Evolutionary conservation across 2,113 vertebrate species (phyloP).

Genomic region (Salvelinus alpinus): DNA sequence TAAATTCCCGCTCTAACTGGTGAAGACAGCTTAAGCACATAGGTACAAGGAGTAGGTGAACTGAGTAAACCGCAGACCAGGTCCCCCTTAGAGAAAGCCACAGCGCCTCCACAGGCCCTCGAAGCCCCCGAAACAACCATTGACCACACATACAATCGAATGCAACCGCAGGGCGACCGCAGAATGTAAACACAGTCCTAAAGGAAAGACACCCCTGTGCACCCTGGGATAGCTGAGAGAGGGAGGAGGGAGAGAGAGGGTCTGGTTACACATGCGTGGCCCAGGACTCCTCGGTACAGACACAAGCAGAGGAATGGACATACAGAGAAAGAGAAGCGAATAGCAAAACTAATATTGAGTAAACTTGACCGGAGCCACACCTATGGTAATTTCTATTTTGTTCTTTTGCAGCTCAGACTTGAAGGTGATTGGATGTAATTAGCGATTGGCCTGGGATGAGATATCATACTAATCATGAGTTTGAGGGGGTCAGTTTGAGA

Average conservation of each 20-base stretch:
- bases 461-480: constrained; percentile 30
- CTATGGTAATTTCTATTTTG: constrained; percentile 32
- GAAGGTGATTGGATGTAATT: constrained; percentile 55
- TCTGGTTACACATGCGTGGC: background rate
- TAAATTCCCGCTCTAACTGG: constrained; percentile 26
- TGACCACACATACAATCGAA: constrained; percentile 50
- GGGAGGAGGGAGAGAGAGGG: background rate
- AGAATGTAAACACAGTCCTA: constrained; percentile 47
- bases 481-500: constrained; percentile 30
- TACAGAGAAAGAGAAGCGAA: background rate
- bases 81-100: constrained; percentile 33
- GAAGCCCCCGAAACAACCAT: constrained; percentile 39
- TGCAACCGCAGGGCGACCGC: constrained; percentile 46
- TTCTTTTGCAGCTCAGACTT: constrained; percentile 38
- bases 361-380: constrained; percentile 34
- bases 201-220: constrained; percentile 23
- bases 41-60: constrained; percentile 25
- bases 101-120: constrained; percentile 14
- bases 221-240: constrained; percentile 15
- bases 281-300: background rate
- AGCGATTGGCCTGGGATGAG: constrained; percentile 42
- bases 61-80: constrained; percentile 32
- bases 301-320: constrained; percentile 24
- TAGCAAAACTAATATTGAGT: constrained; percentile 33
- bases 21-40: constrained; percentile 22